Evolutionary conservation across 2,113 vertebrate genomes (phyloP), one percentile per base, ranked within the genome.

Genomic region (Notiomystis cincta): DNA sequence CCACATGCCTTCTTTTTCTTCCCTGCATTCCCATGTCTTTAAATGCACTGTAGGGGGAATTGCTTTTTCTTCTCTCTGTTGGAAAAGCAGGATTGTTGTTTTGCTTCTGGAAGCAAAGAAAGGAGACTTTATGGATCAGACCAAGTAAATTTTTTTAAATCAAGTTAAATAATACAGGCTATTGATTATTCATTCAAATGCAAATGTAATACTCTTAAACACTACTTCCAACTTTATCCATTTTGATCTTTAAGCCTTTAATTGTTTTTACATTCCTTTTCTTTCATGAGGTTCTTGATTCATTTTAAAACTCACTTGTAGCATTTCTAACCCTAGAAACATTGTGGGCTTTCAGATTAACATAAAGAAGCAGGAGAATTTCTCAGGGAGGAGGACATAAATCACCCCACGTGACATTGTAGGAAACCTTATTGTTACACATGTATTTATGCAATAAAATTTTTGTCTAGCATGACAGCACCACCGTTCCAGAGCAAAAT

Each of bases 341-440:
- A 45, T 57, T 53, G 19, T 37, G 17, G 16, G 23, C 8, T 38
- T 87, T 76, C 61, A 82, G 23, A 72, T 37, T 57, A 47, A 24
- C 9, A 5, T 23, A 37, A 85, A 28, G 14, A 82, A 71, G 10
- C 2, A 57, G 11, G 9, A 67, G 31, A 72, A 48, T 37, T 37
- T 61, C 60, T 56, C 13, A 48, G 42, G 28, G 61, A 82, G 64
- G 19, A 50, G 15, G 2, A 67, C 56, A 60, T 54, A 84, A 73
- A 62, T 56, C 64, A 28, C 19, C 3, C 5, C 5, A 51, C 0
- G 0, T n/a, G 44, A 57, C 9, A 40, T 1, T 19, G 21, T 27
- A 58, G 15, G 58, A 81, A 87, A 35, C 6, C 33, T 50, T 48
- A 37, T 12, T 84, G 25, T 54, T 40, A 75, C 8, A 18, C 10